Percentiles rank a stretch among this genome's conserved stretches.
phyloP scores from a whole-genome alignment of 2,888 invertebrate species.

The Andrena dorsata region DNA sequence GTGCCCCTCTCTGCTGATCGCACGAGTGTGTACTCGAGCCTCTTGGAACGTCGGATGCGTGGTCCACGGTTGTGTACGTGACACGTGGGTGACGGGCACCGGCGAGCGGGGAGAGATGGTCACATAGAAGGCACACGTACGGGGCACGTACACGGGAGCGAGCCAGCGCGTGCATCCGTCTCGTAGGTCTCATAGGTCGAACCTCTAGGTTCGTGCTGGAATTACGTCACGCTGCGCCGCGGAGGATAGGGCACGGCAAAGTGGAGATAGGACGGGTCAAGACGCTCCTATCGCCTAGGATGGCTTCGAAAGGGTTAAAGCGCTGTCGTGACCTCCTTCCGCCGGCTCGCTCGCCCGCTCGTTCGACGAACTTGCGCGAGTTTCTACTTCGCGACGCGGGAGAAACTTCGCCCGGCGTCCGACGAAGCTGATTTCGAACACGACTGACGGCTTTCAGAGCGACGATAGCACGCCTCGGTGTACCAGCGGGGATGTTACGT shows the following conservation, averaged over 20 bases:
- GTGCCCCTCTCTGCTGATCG: neutral
- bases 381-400: conserved; percentile 33
- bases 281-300: conserved; percentile 77
- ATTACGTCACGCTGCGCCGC: conserved; percentile 77
- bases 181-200: conserved; percentile 69
- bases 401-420: conserved; percentile 55
- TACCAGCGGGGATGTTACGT: conserved; percentile 9
- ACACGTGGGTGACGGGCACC: conserved; percentile 47
- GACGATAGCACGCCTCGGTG: neutral
- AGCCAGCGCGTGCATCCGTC: conserved; percentile 57
- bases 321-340: conserved; percentile 74
- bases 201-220: conserved; percentile 73
- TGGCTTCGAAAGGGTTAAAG: conserved; percentile 77
- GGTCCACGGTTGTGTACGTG: conserved; percentile 55
- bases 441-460: conserved; percentile 36
- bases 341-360: conserved; percentile 29
- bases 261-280: conserved; percentile 79
- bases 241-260: conserved; percentile 74
- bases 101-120: neutral
- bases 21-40: conserved; percentile 49
- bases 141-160: conserved; percentile 13
- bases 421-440: conserved; percentile 39
- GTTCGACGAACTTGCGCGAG: conserved; percentile 65
- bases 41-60: conserved; percentile 62
- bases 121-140: conserved; percentile 23